These are phyloP conservation scores for Azemiops feae DNA, from an alignment of 2,113 vertebrate species.

Conservation along the genomic window DNA sequence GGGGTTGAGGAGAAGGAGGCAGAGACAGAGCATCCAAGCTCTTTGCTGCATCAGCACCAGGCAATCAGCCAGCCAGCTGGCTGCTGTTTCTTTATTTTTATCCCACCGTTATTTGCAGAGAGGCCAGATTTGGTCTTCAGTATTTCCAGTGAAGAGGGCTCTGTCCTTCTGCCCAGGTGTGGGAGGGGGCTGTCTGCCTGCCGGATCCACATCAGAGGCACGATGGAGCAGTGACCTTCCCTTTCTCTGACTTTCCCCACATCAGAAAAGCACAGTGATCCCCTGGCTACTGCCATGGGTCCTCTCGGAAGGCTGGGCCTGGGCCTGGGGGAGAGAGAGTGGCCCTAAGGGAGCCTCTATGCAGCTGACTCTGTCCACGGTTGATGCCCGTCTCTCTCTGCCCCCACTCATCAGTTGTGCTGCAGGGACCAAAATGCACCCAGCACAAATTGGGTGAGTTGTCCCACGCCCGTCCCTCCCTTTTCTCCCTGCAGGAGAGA, in stretches of 20 bases:
- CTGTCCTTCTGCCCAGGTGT: neutral
- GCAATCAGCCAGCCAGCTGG: neutral
- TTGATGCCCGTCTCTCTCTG: neutral
- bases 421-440: neutral
- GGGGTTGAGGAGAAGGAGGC: neutral
- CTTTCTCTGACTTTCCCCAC: neutral
- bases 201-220: neutral
- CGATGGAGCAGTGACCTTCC: neutral
- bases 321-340: neutral
- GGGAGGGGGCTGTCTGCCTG: neutral
- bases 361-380: neutral
- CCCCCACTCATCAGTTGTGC: neutral
- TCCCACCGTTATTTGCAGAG: neutral
- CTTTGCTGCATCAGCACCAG: neutral
- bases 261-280: neutral
- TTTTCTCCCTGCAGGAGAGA: slow-evolving; percentile 79
- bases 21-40: neutral
- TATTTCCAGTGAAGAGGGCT: neutral
- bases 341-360: neutral
- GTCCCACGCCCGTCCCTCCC: slow-evolving; percentile 8
- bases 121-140: neutral
- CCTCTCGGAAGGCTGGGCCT: neutral
- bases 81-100: neutral
- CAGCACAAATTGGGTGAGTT: too few species aligned
- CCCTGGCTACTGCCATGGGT: neutral